Conservation (phyloP, 1,140 invertebrate genomes). For the Hylaeus volcanicus region DNA sequence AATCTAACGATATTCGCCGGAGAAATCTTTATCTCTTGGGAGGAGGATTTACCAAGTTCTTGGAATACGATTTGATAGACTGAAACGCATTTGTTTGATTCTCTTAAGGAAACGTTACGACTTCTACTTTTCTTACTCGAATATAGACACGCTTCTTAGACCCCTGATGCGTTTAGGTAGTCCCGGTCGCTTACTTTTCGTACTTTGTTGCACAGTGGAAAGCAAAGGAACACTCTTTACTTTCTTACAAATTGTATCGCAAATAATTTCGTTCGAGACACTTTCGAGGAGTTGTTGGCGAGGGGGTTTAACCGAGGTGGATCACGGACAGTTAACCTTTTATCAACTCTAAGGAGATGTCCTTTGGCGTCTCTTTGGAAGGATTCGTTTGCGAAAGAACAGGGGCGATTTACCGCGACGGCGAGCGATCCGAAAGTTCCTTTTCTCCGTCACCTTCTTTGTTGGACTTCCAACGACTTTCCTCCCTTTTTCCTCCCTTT, state of each 20-base stretch:
- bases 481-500: conserved; percentile 37
- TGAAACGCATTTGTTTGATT: no score
- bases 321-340: conserved; percentile 18
- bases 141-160: no score
- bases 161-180: no score
- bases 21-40: background rate
- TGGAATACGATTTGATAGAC: no score
- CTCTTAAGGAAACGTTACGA: no score
- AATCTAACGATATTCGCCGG: background rate
- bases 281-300: background rate
- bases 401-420: conserved; percentile 31
- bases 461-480: conserved; percentile 36
- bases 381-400: conserved; percentile 30
- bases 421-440: conserved; percentile 23
- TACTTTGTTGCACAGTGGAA: no score
- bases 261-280: background rate
- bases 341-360: background rate
- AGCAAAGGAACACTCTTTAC: no score
- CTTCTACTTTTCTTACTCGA: no score
- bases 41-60: no score
- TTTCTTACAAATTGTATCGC: background rate
- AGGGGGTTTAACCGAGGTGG: background rate
- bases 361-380: background rate
- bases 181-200: no score
- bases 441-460: conserved; percentile 18